These are phyloP conservation scores for Laupala kohalensis DNA, from an alignment of 1,140 invertebrate genomes.

Conservation along the genomic window DNA sequence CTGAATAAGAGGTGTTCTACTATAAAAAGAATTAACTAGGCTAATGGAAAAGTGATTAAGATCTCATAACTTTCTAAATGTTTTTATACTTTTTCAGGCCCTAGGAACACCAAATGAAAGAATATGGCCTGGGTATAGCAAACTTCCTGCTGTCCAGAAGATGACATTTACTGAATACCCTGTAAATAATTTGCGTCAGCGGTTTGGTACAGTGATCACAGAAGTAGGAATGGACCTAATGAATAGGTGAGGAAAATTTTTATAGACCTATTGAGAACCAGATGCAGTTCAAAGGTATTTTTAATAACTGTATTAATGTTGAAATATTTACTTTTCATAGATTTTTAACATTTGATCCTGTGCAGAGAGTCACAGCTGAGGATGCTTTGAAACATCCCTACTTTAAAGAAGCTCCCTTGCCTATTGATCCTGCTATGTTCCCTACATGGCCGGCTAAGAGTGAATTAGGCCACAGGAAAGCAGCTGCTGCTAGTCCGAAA, in stretches of 20 bases:
- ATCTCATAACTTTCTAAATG: background rate
- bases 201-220: conserved; percentile 62
- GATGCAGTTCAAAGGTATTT: background rate
- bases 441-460: conserved; percentile 99
- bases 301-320: background rate
- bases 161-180: conserved; percentile 85
- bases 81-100: conserved; percentile 40
- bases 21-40: too few species aligned
- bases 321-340: conserved; percentile 31
- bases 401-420: conserved; percentile 81
- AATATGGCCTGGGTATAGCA: conserved; percentile 86
- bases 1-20: background rate
- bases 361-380: conserved; percentile 75
- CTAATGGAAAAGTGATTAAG: too few species aligned
- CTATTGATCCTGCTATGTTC: conserved; percentile 94
- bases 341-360: conserved; percentile 88
- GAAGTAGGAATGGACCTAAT: conserved; percentile 74
- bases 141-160: conserved; percentile 81
- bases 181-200: conserved; percentile 63
- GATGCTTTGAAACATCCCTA: conserved; percentile 77
- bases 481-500: conserved; percentile 65
- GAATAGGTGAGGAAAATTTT: conserved; percentile 40
- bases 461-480: conserved; percentile 66
- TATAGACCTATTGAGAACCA: background rate
- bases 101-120: conserved; percentile 89